These are phyloP conservation scores for Papilio gigon DNA, from an alignment of 2,888 invertebrate species.

Conservation along the genomic window DNA sequence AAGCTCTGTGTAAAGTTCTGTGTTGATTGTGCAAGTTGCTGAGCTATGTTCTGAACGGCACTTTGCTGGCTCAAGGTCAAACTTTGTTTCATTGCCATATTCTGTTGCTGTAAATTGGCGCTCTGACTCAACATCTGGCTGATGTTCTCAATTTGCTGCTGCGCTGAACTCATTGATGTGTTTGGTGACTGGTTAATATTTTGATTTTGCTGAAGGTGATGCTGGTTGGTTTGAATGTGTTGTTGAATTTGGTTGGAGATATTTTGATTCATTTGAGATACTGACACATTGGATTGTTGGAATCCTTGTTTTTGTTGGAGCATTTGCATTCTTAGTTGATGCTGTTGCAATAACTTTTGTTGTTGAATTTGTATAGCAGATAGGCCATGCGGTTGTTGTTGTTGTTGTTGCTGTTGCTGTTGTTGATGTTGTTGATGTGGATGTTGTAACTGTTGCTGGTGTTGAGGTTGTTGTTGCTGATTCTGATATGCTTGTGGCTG, in stretches of 20 bases:
- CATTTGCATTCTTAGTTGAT: conserved; percentile 81
- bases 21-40: conserved; percentile 74
- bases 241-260: conserved; percentile 72
- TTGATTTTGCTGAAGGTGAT: conserved; percentile 70
- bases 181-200: conserved; percentile 65
- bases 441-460: conserved; percentile 49
- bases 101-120: conserved; percentile 76
- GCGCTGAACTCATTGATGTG: conserved; percentile 82
- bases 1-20: conserved; percentile 69
- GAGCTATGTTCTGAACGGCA: conserved; percentile 77
- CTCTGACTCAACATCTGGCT: conserved; percentile 82
- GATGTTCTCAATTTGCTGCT: conserved; percentile 84
- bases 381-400: conserved; percentile 72
- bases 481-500: conserved; percentile 68
- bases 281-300: conserved; percentile 71
- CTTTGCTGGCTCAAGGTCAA: conserved; percentile 73
- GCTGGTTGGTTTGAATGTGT: conserved; percentile 70
- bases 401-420: conserved; percentile 54
- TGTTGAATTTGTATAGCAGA: conserved; percentile 78
- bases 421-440: conserved; percentile 52
- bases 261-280: conserved; percentile 73
- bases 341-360: conserved; percentile 82
- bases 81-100: conserved; percentile 74
- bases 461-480: conserved; percentile 52
- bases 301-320: conserved; percentile 64